Percentiles rank a stretch among this genome's conserved stretches.
These are phyloP conservation scores for Dipodomys ordii DNA, from an alignment of 2,113 vertebrate species.

Conservation along the genomic window DNA sequence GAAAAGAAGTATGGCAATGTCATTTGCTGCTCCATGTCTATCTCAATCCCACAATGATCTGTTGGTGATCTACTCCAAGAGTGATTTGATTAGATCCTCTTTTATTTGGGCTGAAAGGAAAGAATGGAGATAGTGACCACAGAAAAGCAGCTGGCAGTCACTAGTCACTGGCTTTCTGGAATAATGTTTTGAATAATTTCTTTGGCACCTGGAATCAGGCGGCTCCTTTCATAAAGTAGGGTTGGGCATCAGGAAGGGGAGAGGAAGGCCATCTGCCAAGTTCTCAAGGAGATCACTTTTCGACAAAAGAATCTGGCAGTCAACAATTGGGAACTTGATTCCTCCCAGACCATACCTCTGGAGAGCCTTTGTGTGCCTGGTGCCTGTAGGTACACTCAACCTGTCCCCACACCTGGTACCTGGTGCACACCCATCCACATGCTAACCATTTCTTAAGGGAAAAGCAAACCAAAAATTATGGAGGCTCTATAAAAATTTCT, in stretches of 20 bases:
- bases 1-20: background rate
- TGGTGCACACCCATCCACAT: background rate
- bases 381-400: background rate
- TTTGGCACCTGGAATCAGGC: background rate
- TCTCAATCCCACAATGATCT: background rate
- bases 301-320: background rate
- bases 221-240: background rate
- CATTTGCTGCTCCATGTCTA: background rate
- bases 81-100: background rate
- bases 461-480: background rate
- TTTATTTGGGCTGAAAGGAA: conserved; percentile 33
- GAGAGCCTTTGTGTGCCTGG: background rate
- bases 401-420: background rate
- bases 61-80: background rate
- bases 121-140: background rate
- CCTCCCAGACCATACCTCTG: background rate
- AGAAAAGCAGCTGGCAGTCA: background rate
- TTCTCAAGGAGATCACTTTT: conserved; percentile 51
- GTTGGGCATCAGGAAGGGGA: background rate
- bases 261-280: background rate
- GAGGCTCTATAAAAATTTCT: background rate
- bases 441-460: background rate
- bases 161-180: background rate
- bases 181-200: background rate
- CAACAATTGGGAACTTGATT: background rate